Base-by-base conservation (phyloP, 2,797 vertebrate species). In the Clarias platycephalus region DNA sequence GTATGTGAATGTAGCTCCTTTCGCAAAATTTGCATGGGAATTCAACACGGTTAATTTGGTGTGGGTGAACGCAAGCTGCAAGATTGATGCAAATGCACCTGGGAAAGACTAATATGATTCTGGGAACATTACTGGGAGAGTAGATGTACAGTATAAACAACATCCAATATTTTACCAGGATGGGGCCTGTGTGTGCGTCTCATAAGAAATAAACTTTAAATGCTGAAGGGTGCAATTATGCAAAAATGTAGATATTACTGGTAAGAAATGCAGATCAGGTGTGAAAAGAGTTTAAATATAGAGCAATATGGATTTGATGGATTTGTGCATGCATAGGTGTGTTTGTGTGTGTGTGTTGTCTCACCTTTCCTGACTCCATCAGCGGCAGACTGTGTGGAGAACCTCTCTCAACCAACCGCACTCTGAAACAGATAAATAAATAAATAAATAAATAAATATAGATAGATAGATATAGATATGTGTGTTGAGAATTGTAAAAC, bases 351-450 rank as follows among this genome's bases (percentile, higher is more conserved):
- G 22, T n/a, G 24, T 79, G 13, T 37, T 49, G 34, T 63, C 67
- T 80, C 92, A 99, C 98, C 97, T 99, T 99, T 76, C 98, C 98
- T 87, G 98, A 99, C 87, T 99, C 98, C 96, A 96, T 99, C 87
- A 99, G 91, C 0, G 98, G 97, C 80, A 99, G 92, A 87, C 97
- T 97, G 91, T 99, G 97, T 0, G 98, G 98, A 20, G 98, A 98
- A 26, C 98, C 98, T 90, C 96, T 96, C 92, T 99, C 98, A 16
- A 99, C 97, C 84, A 99, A 93, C 24, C 98, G 97, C 18, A 99
- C 98, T 91, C 98, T 99, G 53, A 86, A 24, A 70, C 31, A 55
- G 78, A 64, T 22, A 22, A 24, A 60, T 22, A 60, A 5, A 3
- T 20, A 34, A 34, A 34, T 34, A 34, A 34, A 34, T 34, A 34